Conservation (phyloP, 2,797 vertebrate species). For the Chlorospingus semifuscus region DNA sequence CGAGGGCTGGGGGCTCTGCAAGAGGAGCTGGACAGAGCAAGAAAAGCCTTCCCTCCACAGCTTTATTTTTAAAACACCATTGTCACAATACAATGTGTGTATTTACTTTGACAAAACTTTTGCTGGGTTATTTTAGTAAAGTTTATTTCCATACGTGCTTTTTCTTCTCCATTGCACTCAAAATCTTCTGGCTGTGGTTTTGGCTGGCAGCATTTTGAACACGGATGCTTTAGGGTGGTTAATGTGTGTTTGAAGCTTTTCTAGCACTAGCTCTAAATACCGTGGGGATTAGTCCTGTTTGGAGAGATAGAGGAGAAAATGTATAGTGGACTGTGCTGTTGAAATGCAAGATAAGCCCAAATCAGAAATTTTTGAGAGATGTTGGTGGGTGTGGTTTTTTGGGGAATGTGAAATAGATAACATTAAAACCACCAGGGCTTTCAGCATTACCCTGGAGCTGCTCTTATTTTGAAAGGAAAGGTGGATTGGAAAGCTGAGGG, state of each 20-base stretch:
- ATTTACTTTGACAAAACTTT: conserved; percentile 24
- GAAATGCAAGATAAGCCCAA: not conserved
- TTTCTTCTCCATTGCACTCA: not conserved
- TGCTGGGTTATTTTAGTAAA: conserved; percentile 4
- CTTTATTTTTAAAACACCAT: conserved; percentile 21
- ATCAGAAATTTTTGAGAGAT: not conserved
- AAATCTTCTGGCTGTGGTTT: not conserved
- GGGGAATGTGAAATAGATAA: not conserved
- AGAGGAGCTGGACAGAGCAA: not conserved
- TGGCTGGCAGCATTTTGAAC: not conserved
- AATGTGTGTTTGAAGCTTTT: not conserved
- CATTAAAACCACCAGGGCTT: not conserved
- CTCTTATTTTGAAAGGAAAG: conserved; percentile 16
- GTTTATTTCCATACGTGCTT: not conserved
- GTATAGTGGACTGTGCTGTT: not conserved
- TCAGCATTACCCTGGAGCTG: not conserved
- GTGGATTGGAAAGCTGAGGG: not conserved
- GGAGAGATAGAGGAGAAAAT: not conserved
- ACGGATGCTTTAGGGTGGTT: not conserved
- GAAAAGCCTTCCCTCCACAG: not conserved
- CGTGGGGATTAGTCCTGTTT: not conserved
- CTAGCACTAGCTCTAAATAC: not conserved
- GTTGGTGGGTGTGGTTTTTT: not conserved
- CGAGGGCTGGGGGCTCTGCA: not conserved
- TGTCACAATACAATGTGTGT: not conserved